Evolutionary conservation across 2,113 vertebrate genomes (phyloP).

Genomic region (Xenopus tropicalis): UCB_Xtro_10.0 CM004445.2:91621501-91622000

Average conservation of each 20-base stretch:
- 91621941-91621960: not conserved
- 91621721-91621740: too few relatives aligned
- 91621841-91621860: too few relatives aligned
- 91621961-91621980: not conserved
- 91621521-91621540: constrained; percentile 90
- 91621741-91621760: too few relatives aligned
- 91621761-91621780: too few relatives aligned
- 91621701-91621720: not conserved
- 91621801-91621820: too few relatives aligned
- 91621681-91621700: not conserved
- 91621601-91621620: not conserved
- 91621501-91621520: not conserved
- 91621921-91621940: not conserved
- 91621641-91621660: too few relatives aligned
- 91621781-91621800: too few relatives aligned
- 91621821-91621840: too few relatives aligned
- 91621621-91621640: not conserved
- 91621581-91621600: constrained; percentile 87
- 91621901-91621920: too few relatives aligned
- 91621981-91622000: constrained; percentile 15
- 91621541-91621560: constrained; percentile 99
- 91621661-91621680: too few relatives aligned
- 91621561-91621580: constrained; percentile 92
- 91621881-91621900: too few relatives aligned
- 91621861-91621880: too few relatives aligned